Evolutionary conservation across 2,888 invertebrate species (phyloP), one percentile per base, ranked within the genome.

Genomic region (Drosophila hamatofila): DNA sequence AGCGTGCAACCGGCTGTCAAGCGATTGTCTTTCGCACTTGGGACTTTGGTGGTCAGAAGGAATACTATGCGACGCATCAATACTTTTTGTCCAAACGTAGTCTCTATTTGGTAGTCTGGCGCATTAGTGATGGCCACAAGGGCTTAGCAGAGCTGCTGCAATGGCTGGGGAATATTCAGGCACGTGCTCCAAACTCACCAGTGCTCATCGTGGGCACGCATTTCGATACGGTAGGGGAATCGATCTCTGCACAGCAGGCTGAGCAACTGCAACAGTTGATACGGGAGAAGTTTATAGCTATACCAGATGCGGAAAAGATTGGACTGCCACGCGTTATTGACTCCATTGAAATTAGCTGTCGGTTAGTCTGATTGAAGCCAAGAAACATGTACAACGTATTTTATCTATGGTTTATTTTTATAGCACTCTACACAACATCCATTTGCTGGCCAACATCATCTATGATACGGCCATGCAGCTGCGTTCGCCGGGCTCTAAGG

Each of bases 1-100:
- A 96, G 9, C 94, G 96, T 27, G 96, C 97, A 2, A 95, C 95
- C 41, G 95, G 95, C 0, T 94, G 95, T 1, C 95, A 96, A 88
- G 97, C 98, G 0, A 96, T 98, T 59, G 96, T 97, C 30, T 98
- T 98, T 93, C 94, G 98, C 60, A 99, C 99, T 0, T 99, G 99
- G 99, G 99, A 99, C 93, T 99, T 99, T 93, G 99, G 99, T 6
- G 99, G 99, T 0, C 99, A 99, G 93, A 96, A 96, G 91, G 99
- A 99, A 91, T 99, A 99, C 92, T 99, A 99, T 92, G 98, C 99
- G 0, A 99, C 99, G 0, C 99, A 99, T 94, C 99, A 99, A 92
- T 99, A 99, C 93, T 99, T 99, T 92, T 93, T 99, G 51, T 98
- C 99, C 0, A 97, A 98, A 70, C 95, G 99, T 16, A 98, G 98